Percentiles rank a stretch among this genome's conserved stretches.
These are phyloP conservation scores for Pomatostomus ruficeps DNA, from an alignment of 2,113 vertebrate genomes.

Conservation along the genomic window DNA sequence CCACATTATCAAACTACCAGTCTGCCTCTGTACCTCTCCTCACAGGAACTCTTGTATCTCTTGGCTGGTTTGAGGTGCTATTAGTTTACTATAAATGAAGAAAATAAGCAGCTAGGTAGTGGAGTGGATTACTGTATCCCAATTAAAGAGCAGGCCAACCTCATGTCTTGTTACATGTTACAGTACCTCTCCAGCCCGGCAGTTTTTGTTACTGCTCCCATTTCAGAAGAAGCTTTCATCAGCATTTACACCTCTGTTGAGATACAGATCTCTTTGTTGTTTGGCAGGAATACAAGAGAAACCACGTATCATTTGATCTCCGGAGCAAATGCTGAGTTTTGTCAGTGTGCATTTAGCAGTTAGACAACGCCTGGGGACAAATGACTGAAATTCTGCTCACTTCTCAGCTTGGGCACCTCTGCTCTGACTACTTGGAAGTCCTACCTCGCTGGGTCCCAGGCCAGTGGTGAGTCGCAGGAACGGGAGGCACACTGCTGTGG, in stretches of 20 bases:
- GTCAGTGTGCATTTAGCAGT: background rate
- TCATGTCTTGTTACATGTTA: background rate
- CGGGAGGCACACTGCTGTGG: background rate
- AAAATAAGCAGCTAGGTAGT: background rate
- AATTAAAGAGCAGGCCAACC: background rate
- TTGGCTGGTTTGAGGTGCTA: background rate
- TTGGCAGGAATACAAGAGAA: background rate
- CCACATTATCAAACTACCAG: background rate
- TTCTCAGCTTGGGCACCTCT: background rate
- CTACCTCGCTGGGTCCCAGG: background rate
- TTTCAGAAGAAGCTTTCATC: background rate
- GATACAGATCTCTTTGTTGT: background rate
- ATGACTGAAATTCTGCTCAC: background rate
- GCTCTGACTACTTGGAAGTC: background rate
- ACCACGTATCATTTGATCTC: background rate
- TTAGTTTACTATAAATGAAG: background rate
- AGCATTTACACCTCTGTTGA: background rate
- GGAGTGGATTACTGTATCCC: background rate
- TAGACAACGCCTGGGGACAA: background rate
- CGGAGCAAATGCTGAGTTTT: background rate
- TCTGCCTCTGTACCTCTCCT: background rate
- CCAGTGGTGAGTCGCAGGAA: background rate
- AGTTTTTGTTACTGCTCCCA: background rate
- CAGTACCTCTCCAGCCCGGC: background rate
- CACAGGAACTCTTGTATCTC: background rate